phyloP scores from a whole-genome alignment of 2,113 vertebrate genomes.

The Merops nubicus region DNA sequence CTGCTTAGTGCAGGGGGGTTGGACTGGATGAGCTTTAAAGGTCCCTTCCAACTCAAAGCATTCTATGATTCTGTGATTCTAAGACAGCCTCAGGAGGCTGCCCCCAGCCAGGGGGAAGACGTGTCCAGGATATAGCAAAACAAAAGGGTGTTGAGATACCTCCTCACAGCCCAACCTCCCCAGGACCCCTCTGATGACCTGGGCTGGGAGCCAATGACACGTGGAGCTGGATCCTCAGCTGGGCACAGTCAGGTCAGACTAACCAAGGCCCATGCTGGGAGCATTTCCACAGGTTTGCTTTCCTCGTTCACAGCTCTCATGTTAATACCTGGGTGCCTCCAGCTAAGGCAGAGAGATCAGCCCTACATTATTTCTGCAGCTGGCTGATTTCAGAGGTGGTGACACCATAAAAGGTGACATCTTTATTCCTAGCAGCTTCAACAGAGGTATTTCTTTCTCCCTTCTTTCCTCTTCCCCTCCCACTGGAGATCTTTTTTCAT shows the following conservation, averaged over 20 bases:
- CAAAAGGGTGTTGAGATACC: not conserved
- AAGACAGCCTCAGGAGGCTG: not conserved
- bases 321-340: not conserved
- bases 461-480: not conserved
- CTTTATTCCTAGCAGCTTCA: not conserved
- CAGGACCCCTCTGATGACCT: not conserved
- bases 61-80: too few species aligned
- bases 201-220: not conserved
- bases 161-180: not conserved
- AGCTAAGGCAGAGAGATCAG: not conserved
- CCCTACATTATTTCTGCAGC: not conserved
- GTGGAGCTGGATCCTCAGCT: not conserved
- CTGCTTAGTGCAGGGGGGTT: too few species aligned
- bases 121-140: not conserved
- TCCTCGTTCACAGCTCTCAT: not conserved
- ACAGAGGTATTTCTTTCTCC: not conserved
- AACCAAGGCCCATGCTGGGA: not conserved
- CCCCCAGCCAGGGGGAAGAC: not conserved
- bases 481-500: not conserved
- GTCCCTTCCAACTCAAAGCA: too few species aligned
- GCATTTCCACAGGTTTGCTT: not conserved
- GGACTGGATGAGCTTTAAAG: too few species aligned
- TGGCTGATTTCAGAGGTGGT: not conserved
- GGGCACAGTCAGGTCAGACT: not conserved
- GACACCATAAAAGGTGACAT: not conserved